Evolutionary conservation across 2,888 invertebrate species (phyloP), one percentile per base, ranked within the genome.

Genomic region (Pseudococcus viburni): DNA sequence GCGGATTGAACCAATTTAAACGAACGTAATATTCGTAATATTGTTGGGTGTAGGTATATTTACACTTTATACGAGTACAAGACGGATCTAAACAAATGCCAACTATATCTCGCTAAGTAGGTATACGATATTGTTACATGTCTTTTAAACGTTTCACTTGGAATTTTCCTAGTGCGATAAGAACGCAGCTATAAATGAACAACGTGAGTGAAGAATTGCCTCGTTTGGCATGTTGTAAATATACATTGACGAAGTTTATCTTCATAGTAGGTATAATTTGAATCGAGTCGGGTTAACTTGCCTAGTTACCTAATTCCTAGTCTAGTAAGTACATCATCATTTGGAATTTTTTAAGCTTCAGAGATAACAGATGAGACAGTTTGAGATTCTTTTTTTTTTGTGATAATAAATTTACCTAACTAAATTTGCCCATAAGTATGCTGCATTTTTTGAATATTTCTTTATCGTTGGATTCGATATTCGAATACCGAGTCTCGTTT

Each of bases 191-290:
- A 22, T 22, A 22, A 64, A 64, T 64, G 64, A 64, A 64, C 9
- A 64, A 64, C 64, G 64, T 64, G 64, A 64, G 11, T 64, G 64
- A 64, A 64, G 64, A 64, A 64, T 64, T 64, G 8, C 64, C 64
- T 12, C 22, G 59, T 59, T 59, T 59, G 59, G 59, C 59, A 59
- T 19, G 59, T 6, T 59, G 59, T 19, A 19, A 59, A 59, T 19
- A 59, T 59, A 59, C 59, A 19, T 59, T 59, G 59, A 64, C 64
- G 12, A 64, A 64, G 22, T 64, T 59, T 59, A 59, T 64, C 26
- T 33, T 33, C 26, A 33, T 3, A 33, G 26, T 33, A 33, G 26
- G 64, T 11, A 22, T 19, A 64, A 64, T 64, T 64, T 64, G 64
- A 64, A 64, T 64, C 22, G 22, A 11, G 11, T 22, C 22, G 22